Conservation (phyloP, 2,113 vertebrate species). For the Hippolais icterina region DNA sequence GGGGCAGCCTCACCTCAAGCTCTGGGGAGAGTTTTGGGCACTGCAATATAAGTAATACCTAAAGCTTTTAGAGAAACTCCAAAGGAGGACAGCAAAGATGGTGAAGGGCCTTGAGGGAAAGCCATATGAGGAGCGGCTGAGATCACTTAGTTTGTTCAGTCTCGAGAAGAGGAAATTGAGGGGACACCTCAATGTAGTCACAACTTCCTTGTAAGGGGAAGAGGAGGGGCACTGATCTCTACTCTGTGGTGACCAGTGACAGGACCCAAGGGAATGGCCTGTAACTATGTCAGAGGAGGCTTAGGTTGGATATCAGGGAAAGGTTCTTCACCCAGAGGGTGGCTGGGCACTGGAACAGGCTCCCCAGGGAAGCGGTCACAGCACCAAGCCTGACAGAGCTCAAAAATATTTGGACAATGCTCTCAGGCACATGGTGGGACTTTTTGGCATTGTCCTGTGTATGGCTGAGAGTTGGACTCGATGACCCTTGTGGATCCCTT, state of each 20-base stretch:
- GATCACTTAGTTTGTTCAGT: neutral
- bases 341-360: neutral
- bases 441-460: neutral
- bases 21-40: neutral
- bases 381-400: neutral
- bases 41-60: no score
- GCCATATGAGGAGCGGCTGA: accelerated
- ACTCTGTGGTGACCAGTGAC: neutral
- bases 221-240: neutral
- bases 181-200: neutral
- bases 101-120: neutral
- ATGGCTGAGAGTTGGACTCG: no score
- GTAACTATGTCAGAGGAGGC: accelerated
- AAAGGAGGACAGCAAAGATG: neutral
- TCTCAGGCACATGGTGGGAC: neutral
- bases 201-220: neutral
- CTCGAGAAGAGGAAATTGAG: neutral
- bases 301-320: neutral
- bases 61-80: neutral
- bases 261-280: accelerated
- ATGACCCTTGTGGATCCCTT: neutral
- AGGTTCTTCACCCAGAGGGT: neutral
- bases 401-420: neutral
- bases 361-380: neutral
- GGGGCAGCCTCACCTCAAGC: accelerated